Base-by-base conservation (phyloP, 2,113 vertebrate genomes). In the Hucho hucho region DNA sequence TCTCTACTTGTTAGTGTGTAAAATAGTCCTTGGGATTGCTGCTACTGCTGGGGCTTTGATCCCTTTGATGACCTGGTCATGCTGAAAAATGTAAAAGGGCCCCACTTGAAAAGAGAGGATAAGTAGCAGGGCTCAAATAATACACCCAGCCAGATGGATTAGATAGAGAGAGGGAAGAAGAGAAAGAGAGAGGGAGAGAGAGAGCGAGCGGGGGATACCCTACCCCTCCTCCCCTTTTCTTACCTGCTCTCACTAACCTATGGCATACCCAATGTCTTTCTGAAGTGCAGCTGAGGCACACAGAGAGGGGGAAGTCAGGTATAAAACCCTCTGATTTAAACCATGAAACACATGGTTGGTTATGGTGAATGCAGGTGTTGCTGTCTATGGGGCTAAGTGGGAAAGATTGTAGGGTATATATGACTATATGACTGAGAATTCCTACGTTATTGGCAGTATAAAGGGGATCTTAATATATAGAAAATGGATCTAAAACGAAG, bases 1-100 rank as follows among this genome's bases (percentile, higher is more conserved):
- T 81, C 84, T 83, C 80, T 74, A 77, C 82, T 85, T 86, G 84
- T 84, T 80, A 83, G 79, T 75, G 87, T 84, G 85, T 84, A 86
- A 87, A 89, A 90, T 83, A 78, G 47, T n/a, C 2, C 71, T 22
- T 68, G 32, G 83, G 71, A 83, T 81, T 59, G 78, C 69, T 43
- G 81, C 82, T 81, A 43, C 79, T 73, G 66, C 71, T 37, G 61
- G 64, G 26, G 64, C 85, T 88, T 88, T 86, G 82, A 91, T 88
- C 85, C 37, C 81, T 83, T 77, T 83, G 74, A 87, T 61, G 72
- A 83, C 81, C 83, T 73, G 88, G 84, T 81, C 86, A 83, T 72
- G 69, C 82, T 29, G 70, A 72, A 76, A 78, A 79, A 81, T 82
- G 81, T 72, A 87, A 86, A 88, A 76, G 76, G 85, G 53, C 47